Conservation (phyloP, 2,888 invertebrate species). For the Lampropteryx suffumata region DNA sequence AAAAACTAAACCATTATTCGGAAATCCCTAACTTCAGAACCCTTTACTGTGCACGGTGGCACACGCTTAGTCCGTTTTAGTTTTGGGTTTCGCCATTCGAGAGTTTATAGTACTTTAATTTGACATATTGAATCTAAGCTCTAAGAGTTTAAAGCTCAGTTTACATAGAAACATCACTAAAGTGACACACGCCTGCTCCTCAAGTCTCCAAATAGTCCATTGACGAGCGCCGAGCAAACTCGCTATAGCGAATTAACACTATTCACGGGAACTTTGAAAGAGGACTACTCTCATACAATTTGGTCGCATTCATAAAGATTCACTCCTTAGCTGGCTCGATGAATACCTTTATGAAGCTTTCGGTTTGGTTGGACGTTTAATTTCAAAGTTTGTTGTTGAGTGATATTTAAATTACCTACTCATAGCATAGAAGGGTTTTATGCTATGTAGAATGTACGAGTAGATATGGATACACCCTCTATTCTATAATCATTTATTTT, state of each 20-base stretch:
- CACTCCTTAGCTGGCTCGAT: slow-evolving; percentile 75
- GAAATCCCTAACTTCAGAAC: too few relatives aligned
- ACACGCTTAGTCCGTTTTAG: too few relatives aligned
- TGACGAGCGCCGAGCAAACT: slow-evolving; percentile 79
- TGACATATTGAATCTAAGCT: neutral
- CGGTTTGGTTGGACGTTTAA: slow-evolving; percentile 51
- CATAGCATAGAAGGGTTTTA: neutral
- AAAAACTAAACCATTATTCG: too few relatives aligned
- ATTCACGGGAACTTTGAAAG: slow-evolving; percentile 81
- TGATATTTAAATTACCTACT: slow-evolving; percentile 9
- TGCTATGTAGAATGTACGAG: too few relatives aligned
- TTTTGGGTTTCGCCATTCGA: too few relatives aligned
- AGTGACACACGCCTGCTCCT: slow-evolving; percentile 41
- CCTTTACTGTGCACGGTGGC: too few relatives aligned
- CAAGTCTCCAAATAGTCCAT: slow-evolving; percentile 79
- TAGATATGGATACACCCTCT: too few relatives aligned
- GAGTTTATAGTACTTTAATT: too few relatives aligned
- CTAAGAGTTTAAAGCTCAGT: neutral
- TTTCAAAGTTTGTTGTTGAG: slow-evolving; percentile 39
- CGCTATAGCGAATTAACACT: slow-evolving; percentile 83
- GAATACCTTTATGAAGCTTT: slow-evolving; percentile 76
- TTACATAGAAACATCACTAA: neutral
- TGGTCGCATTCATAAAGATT: slow-evolving; percentile 82
- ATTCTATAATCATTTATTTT: too few relatives aligned
- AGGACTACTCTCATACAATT: slow-evolving; percentile 82